Conservation (phyloP, 2,113 vertebrate species). For the Trochalopteron elliotii region DNA sequence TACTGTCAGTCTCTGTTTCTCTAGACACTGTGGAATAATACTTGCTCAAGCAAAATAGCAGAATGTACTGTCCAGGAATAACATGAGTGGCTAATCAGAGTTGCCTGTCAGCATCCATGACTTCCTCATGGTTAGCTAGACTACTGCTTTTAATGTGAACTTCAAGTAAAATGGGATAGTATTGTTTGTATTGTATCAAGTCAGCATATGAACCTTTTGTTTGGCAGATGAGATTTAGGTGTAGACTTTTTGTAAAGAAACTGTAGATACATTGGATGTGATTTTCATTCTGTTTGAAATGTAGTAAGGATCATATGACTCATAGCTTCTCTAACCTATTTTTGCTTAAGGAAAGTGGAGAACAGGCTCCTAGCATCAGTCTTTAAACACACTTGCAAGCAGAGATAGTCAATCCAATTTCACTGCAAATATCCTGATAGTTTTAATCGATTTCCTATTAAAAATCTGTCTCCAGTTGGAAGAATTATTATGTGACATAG, state of each 20-base stretch:
- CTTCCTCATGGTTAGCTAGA: not conserved
- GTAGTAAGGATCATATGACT: not conserved
- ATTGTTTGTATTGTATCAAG: not conserved
- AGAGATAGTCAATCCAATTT: not conserved
- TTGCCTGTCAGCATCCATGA: not conserved
- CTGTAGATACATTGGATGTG: not conserved
- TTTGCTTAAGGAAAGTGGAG: not conserved
- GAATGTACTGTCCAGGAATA: not conserved
- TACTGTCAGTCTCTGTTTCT: not conserved
- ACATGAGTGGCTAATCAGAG: not conserved
- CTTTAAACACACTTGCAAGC: not conserved
- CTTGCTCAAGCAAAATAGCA: not conserved
- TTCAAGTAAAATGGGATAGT: not conserved
- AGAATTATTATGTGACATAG: not conserved
- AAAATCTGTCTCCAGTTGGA: not conserved
- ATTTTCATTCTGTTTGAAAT: not conserved
- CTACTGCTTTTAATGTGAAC: not conserved
- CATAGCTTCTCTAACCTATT: not conserved
- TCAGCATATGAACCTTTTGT: not conserved
- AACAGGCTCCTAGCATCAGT: not conserved
- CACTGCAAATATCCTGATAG: not conserved
- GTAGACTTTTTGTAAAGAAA: not conserved
- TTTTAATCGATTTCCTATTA: not conserved
- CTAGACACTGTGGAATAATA: not conserved
- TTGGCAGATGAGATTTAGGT: not conserved